Evolutionary conservation across 2,797 vertebrate genomes (phyloP).

Genomic region (Eulemur coronatus): DNA sequence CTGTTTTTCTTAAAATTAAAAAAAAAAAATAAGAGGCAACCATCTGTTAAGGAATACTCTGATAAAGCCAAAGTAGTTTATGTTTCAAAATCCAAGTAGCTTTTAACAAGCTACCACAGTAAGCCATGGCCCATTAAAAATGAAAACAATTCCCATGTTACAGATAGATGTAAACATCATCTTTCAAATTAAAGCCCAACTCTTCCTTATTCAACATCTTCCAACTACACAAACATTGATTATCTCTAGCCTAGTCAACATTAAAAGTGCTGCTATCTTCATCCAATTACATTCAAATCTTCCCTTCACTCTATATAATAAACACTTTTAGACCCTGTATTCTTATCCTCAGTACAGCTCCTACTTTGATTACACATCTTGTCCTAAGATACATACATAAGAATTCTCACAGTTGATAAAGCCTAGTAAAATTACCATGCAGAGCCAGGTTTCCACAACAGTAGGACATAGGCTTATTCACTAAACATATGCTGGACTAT

Average conservation of each 20-base stretch:
- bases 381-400: neutral
- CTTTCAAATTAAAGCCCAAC: neutral
- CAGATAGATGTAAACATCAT: neutral
- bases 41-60: slow-evolving; percentile 38
- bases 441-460: neutral
- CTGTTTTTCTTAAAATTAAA: slow-evolving; percentile 67
- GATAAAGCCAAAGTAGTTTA: slow-evolving; percentile 55
- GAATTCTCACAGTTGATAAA: neutral
- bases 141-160: neutral
- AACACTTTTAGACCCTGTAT: neutral
- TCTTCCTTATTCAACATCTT: neutral
- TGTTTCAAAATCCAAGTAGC: slow-evolving; percentile 61
- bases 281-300: neutral
- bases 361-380: neutral
- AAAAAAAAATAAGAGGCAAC: neutral
- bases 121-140: neutral
- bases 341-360: neutral
- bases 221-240: neutral
- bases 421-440: neutral
- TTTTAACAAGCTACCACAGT: slow-evolving; percentile 48
- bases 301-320: neutral
- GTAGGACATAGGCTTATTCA: neutral
- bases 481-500: neutral
- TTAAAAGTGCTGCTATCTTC: neutral
- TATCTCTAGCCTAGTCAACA: neutral